Conservation (phyloP, 1,140 invertebrate species). For the Trachymyrmex septentrionalis region DNA sequence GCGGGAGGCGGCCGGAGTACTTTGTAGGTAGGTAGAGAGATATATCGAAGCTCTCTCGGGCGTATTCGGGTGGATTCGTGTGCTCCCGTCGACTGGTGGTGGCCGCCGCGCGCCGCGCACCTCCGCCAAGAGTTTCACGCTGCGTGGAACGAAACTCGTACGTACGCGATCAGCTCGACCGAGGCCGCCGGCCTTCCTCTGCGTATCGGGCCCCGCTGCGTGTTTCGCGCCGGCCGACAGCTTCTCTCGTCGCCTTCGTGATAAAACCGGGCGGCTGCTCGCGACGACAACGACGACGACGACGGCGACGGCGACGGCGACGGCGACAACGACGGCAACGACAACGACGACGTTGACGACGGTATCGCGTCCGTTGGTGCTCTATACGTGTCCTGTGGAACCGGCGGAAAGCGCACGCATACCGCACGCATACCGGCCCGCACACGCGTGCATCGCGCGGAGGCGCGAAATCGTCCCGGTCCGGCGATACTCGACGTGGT, state of each 20-base stretch:
- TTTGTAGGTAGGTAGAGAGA: conserved; percentile 60
- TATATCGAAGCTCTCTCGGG: conserved; percentile 63
- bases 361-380: conserved; percentile 20
- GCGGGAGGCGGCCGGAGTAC: conserved; percentile 68
- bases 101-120: conserved; percentile 77
- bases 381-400: conserved; percentile 19
- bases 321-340: conserved; percentile 13
- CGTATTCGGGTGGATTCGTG: conserved; percentile 74
- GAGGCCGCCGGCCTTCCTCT: conserved; percentile 81
- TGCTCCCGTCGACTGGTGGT: conserved; percentile 76
- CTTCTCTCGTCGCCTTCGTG: conserved; percentile 41
- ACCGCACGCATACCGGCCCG: conserved; percentile 18
- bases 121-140: conserved; percentile 82
- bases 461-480: conserved; percentile 44
- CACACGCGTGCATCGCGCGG: conserved; percentile 26
- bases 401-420: neutral
- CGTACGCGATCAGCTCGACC: conserved; percentile 84
- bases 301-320: conserved; percentile 29
- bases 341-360: conserved; percentile 22
- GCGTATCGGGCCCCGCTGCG: conserved; percentile 77
- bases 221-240: conserved; percentile 73
- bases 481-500: conserved; percentile 39
- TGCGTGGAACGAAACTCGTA: conserved; percentile 85
- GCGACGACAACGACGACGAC: conserved; percentile 16
- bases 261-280: conserved; percentile 12